These are phyloP conservation scores for Drosophila ohnishii DNA, from an alignment of 1,140 invertebrate genomes.

Conservation along the genomic window DNA sequence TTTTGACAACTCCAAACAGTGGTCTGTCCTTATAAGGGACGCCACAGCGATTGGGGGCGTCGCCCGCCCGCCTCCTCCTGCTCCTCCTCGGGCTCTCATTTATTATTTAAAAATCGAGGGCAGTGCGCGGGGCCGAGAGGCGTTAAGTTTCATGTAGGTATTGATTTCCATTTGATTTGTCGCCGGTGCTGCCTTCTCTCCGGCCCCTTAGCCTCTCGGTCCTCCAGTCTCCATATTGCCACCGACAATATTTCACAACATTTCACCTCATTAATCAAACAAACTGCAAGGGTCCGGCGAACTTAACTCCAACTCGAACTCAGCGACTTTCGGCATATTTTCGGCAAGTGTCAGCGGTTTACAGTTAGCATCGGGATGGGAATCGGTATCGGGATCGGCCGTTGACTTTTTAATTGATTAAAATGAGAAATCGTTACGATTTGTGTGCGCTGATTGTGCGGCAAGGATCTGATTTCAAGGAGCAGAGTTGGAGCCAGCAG, in stretches of 20 bases:
- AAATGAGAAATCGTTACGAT: constrained; percentile 83
- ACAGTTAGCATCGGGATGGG: constrained; percentile 60
- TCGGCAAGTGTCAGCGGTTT: constrained; percentile 76
- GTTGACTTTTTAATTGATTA: constrained; percentile 83
- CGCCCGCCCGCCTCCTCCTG: neutral
- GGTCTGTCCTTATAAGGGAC: constrained; percentile 58
- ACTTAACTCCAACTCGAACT: constrained; percentile 1
- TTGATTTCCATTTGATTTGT: constrained; percentile 82
- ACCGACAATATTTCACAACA: constrained; percentile 78
- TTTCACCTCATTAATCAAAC: constrained; percentile 82
- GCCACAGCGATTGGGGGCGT: constrained; percentile 48
- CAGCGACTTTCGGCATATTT: constrained; percentile 60
- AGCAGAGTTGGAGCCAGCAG: constrained; percentile 4
- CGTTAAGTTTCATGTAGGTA: constrained; percentile 76
- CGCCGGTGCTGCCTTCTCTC: constrained; percentile 17
- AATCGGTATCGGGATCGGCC: constrained; percentile 40
- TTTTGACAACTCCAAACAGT: constrained; percentile 70
- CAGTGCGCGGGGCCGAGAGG: constrained; percentile 42
- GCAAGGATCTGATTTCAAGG: constrained; percentile 76
- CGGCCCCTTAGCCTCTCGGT: neutral
- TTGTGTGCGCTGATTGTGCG: constrained; percentile 76
- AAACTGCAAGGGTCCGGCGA: constrained; percentile 62
- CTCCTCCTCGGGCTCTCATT: constrained; percentile 28
- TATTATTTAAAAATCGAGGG: constrained; percentile 34
- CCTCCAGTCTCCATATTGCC: constrained; percentile 2